Percentiles rank a stretch among this genome's conserved stretches.
Evolutionary conservation across 2,888 invertebrate genomes (phyloP).

Genomic region (Belgica antarctica): DNA sequence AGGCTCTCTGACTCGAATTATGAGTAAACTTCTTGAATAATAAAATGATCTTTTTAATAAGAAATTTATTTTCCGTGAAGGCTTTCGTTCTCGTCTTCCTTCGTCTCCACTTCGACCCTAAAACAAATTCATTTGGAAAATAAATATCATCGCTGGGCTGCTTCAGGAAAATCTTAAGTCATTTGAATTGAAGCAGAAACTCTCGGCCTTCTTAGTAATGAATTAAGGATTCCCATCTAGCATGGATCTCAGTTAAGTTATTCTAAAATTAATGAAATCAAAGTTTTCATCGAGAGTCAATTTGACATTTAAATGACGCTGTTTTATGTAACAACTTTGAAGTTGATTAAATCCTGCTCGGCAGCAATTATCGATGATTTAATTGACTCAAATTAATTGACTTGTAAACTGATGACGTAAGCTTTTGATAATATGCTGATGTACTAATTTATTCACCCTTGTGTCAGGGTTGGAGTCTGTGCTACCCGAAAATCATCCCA

Average conservation of each 20-base stretch:
- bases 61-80: slow-evolving; percentile 41
- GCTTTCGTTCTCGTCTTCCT: slow-evolving; percentile 3
- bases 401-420: no score
- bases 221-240: not conserved
- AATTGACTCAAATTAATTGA: no score
- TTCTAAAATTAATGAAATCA: not conserved
- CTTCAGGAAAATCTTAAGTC: not conserved
- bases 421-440: no score
- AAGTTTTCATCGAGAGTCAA: not conserved
- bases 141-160: not conserved
- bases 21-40: slow-evolving; percentile 12
- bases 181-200: slow-evolving; percentile 6
- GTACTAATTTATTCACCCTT: no score
- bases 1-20: slow-evolving; percentile 2
- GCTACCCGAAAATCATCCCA: no score
- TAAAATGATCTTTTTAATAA: slow-evolving; percentile 35
- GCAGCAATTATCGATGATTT: no score
- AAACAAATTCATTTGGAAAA: slow-evolving; percentile 17
- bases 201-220: not conserved
- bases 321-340: not conserved
- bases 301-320: not conserved
- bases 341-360: no score
- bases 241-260: not conserved
- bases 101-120: not conserved
- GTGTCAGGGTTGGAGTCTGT: no score